Base-by-base conservation (phyloP, 2,888 invertebrate genomes). In the Agrotis exclamationis region DNA sequence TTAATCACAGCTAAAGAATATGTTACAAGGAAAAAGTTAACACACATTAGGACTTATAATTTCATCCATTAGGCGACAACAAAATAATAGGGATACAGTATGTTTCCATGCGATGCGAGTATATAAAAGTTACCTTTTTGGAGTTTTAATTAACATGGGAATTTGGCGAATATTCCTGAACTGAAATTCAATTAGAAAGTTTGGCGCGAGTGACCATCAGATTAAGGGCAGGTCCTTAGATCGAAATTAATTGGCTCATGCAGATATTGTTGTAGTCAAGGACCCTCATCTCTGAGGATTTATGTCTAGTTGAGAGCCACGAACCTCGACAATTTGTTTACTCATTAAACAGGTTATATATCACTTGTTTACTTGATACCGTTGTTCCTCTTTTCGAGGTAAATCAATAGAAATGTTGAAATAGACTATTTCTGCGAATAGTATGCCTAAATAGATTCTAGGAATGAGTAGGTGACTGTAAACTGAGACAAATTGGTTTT, bases 171-270 rank as follows among this genome's bases (percentile, higher is more conserved):
- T 92, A 93, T 92, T 92, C 87, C 88, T 67, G 74, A 82, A 84
- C 82, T 69, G 75, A 82, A 85, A 85, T 85, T 85, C 85, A 85
- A 85, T 85, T 85, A 85, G 75, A 84, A 88, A 89, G 92, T 95
- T 93, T 91, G 91, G 93, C 91, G 92, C 91, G 92, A 94, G 91
- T 94, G 94, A 94, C 95, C 94, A 94, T 93, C 94, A 93, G 94
- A 94, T 95, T 95, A 94, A 91, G 92, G 93, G 89, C 84, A 88
- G 89, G 88, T 88, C 90, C 89, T 88, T 87, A 92, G 92, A 94
- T 94, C 90, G 89, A 93, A 94, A 94, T 94, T 95, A 95, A 94
- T 95, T 95, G 93, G 94, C 91, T 93, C 92, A 93, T 93, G 92
- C 93, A 93, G 93, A 93, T 93, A 94, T 94, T 94, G 92, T 92